Evolutionary conservation across 2,888 invertebrate species (phyloP).

Genomic region (Sericinus montela): DNA sequence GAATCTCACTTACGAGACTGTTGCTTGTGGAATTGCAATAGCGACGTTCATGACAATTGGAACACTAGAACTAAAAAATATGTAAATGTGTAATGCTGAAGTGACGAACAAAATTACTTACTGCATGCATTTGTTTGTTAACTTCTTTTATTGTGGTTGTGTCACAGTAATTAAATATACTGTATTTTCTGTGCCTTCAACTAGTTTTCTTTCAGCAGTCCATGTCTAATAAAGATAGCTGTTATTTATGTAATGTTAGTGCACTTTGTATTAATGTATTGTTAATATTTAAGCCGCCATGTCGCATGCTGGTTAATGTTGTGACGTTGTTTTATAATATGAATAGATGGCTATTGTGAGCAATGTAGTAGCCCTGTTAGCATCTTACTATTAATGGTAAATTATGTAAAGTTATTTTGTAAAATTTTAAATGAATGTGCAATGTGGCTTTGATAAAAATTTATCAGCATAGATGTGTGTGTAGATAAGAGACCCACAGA

Average conservation of each 20-base stretch:
- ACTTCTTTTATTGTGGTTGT: slow-evolving; percentile 50
- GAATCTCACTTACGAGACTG: slow-evolving; percentile 8
- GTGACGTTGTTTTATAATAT: slow-evolving; percentile 19
- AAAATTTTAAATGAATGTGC: slow-evolving; percentile 48
- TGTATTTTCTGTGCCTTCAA: slow-evolving; percentile 66
- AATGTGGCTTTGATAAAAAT: slow-evolving; percentile 55
- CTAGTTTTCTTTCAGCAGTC: slow-evolving; percentile 58
- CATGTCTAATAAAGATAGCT: slow-evolving; percentile 40
- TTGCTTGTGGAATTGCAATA: neutral
- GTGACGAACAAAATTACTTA: slow-evolving; percentile 32
- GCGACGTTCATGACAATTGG: slow-evolving; percentile 15
- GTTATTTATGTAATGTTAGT: slow-evolving; percentile 32
- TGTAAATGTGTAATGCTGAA: slow-evolving; percentile 23
- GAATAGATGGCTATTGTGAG: slow-evolving; percentile 1
- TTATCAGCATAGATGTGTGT: slow-evolving; percentile 56
- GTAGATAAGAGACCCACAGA: slow-evolving; percentile 58
- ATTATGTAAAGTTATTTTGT: slow-evolving; percentile 33
- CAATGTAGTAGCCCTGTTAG: slow-evolving; percentile 1
- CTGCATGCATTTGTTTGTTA: slow-evolving; percentile 26
- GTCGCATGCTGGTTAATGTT: slow-evolving; percentile 20
- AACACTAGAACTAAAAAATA: slow-evolving; percentile 7
- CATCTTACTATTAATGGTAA: slow-evolving; percentile 52
- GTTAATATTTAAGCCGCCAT: slow-evolving; percentile 11
- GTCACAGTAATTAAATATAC: slow-evolving; percentile 45
- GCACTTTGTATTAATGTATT: slow-evolving; percentile 27